phyloP scores from a whole-genome alignment of 2,113 vertebrate genomes.

The Pogonocichla stellata region DNA sequence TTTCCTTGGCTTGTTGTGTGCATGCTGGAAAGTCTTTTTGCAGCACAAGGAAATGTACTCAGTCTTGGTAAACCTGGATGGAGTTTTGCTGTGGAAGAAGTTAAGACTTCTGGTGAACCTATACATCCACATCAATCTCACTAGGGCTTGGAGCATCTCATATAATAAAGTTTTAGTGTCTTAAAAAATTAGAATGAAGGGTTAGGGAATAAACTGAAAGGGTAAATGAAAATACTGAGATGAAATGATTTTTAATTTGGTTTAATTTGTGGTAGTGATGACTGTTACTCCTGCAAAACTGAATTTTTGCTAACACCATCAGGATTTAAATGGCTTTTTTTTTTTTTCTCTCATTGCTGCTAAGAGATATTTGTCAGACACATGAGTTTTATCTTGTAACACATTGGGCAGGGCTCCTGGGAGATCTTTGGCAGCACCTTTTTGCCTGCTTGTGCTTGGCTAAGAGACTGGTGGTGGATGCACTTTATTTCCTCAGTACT shows the following conservation, averaged over 20 bases:
- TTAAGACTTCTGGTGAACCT: neutral
- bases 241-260: neutral
- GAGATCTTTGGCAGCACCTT: neutral
- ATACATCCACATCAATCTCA: neutral
- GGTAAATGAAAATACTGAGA: neutral
- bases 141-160: neutral
- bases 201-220: neutral
- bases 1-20: neutral
- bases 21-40: neutral
- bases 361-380: neutral
- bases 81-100: neutral
- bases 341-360: neutral
- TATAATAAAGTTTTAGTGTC: neutral
- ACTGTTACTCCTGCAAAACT: neutral
- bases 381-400: neutral
- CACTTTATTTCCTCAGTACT: neutral
- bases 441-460: neutral
- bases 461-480: neutral
- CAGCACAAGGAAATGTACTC: neutral
- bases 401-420: accelerated
- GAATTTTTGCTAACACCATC: neutral
- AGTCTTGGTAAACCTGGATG: neutral
- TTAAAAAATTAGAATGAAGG: neutral
- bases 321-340: neutral
- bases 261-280: neutral